Percentiles rank a stretch among this genome's conserved stretches.
phyloP scores from a whole-genome alignment of 2,888 invertebrate species.

The Andricus curvator region DNA sequence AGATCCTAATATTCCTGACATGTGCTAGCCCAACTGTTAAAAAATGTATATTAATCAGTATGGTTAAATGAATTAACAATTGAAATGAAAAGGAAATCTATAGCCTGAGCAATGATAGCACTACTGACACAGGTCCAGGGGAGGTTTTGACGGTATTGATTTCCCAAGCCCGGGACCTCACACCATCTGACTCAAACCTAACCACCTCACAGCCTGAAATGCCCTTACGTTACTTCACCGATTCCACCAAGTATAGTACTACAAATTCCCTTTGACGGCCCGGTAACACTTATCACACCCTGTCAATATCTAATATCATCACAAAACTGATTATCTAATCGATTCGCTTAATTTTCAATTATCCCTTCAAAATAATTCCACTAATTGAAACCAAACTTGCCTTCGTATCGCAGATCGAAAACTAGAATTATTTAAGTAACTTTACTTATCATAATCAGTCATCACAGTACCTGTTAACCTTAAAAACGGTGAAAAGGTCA shows the following conservation, averaged over 20 bases:
- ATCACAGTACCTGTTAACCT: too few species aligned
- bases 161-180: slow-evolving; percentile 71
- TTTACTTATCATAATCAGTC: too few species aligned
- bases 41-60: neutral
- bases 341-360: neutral
- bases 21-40: too few species aligned
- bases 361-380: neutral
- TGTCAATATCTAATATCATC: slow-evolving; percentile 4
- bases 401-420: too few species aligned
- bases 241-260: slow-evolving; percentile 9
- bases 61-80: neutral
- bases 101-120: slow-evolving; percentile 34
- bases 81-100: slow-evolving; percentile 11
- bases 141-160: slow-evolving; percentile 73
- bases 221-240: slow-evolving; percentile 45
- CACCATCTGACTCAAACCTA: slow-evolving; percentile 59
- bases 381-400: neutral
- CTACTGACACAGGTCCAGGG: slow-evolving; percentile 62
- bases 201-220: slow-evolving; percentile 53
- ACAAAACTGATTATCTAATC: neutral
- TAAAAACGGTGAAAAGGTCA: too few species aligned
- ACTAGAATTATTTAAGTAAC: too few species aligned
- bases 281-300: neutral
- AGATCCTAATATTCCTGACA: too few species aligned
- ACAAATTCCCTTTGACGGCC: slow-evolving; percentile 25